These are phyloP conservation scores for Monarcha castaneiventris DNA, from an alignment of 2,113 vertebrate genomes.

Conservation along the genomic window DNA sequence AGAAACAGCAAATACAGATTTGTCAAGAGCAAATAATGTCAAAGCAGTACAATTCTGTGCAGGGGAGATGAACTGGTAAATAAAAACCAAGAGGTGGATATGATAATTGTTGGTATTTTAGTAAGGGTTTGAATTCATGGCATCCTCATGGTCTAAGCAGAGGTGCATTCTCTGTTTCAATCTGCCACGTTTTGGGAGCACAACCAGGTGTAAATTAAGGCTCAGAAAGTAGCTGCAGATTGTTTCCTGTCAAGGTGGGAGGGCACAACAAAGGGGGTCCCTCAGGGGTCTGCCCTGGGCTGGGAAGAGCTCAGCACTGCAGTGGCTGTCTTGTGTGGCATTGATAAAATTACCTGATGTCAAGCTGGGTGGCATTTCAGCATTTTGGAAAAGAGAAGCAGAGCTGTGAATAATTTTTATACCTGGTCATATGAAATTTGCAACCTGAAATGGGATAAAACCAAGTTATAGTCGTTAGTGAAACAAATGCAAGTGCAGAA, in stretches of 20 bases:
- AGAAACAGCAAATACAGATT: conserved; percentile 56
- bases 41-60: background rate
- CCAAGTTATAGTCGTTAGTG: background rate
- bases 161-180: background rate
- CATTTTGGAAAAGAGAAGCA: background rate
- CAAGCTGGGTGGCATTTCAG: background rate
- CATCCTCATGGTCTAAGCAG: background rate
- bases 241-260: background rate
- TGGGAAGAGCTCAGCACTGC: background rate
- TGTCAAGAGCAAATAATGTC: conserved; percentile 31
- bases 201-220: background rate
- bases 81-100: background rate
- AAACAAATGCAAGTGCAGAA: background rate
- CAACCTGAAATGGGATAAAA: background rate
- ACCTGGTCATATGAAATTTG: background rate
- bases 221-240: background rate
- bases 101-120: background rate
- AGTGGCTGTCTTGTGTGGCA: background rate
- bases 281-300: background rate
- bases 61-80: background rate
- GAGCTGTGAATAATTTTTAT: background rate
- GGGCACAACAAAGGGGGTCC: background rate
- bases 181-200: background rate
- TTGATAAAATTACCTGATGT: background rate
- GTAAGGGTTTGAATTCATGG: background rate